phyloP scores from a whole-genome alignment of 2,113 vertebrate genomes.

The Ariopsis seemanni region DNA sequence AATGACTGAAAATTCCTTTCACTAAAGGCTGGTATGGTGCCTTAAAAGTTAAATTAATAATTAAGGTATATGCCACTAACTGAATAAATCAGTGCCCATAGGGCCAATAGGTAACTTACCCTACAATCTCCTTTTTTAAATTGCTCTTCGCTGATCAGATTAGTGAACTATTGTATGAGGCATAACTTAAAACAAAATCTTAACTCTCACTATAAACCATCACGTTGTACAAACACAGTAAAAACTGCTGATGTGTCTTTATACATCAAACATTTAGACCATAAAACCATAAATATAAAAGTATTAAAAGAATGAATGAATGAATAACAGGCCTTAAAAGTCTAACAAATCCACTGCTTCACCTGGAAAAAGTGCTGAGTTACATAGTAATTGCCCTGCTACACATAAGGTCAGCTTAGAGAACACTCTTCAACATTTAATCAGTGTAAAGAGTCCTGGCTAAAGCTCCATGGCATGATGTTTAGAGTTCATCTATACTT shows the following conservation, averaged over 20 bases:
- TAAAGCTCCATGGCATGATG: constrained; percentile 21
- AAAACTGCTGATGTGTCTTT: not conserved
- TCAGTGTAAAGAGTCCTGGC: constrained; percentile 15
- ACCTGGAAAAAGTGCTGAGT: not conserved
- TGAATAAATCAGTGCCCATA: not conserved
- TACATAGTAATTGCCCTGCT: constrained; percentile 6
- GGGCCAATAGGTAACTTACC: not conserved
- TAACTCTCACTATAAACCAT: not conserved
- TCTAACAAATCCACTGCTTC: not conserved
- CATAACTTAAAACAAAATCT: not conserved
- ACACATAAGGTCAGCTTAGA: constrained; percentile 4
- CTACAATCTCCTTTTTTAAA: not conserved
- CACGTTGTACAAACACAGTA: not conserved
- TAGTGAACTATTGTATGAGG: not conserved
- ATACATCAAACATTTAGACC: not conserved
- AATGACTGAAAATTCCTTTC: not conserved
- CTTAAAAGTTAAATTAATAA: not conserved
- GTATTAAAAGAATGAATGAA: not conserved
- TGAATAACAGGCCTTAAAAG: not conserved
- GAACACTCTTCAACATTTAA: constrained; percentile 12
- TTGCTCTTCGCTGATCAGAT: not conserved
- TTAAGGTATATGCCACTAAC: not conserved
- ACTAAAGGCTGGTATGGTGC: not conserved
- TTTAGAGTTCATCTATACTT: constrained; percentile 33
- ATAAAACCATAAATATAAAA: not conserved